Conservation (phyloP, 2,113 vertebrate species). For the Ailuropoda melanoleuca region DNA sequence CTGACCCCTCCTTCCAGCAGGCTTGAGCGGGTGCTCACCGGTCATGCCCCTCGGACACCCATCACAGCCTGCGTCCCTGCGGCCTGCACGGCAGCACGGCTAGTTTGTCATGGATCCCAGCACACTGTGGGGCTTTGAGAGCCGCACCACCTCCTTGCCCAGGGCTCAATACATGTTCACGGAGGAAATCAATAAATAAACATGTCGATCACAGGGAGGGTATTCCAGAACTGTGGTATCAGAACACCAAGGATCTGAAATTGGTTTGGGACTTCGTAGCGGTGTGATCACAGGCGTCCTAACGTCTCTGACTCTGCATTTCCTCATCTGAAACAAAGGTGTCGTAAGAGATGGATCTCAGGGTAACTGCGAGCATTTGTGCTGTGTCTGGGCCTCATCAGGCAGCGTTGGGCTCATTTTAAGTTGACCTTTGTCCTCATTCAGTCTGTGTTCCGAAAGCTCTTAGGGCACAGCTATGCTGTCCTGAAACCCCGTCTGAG, state of each 20-base stretch:
- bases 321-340: not conserved
- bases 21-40: rapidly evolving
- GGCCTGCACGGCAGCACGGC: too few relatives aligned
- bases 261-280: not conserved
- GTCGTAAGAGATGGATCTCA: not conserved
- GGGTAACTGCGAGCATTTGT: not conserved
- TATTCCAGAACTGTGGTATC: not conserved
- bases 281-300: not conserved
- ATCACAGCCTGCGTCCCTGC: too few relatives aligned
- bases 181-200: not conserved
- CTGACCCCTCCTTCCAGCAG: too few relatives aligned
- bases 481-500: not conserved
- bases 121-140: not conserved
- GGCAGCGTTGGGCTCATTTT: not conserved
- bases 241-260: not conserved
- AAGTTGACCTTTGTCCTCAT: not conserved
- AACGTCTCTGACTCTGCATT: not conserved
- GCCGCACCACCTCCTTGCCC: not conserved
- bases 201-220: not conserved
- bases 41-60: not conserved
- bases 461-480: not conserved
- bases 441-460: not conserved
- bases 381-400: not conserved
- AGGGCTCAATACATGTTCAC: not conserved
- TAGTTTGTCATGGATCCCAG: not conserved